These are phyloP conservation scores for Tapirus indicus DNA, from an alignment of 2,797 vertebrate species.

Conservation along the genomic window DNA sequence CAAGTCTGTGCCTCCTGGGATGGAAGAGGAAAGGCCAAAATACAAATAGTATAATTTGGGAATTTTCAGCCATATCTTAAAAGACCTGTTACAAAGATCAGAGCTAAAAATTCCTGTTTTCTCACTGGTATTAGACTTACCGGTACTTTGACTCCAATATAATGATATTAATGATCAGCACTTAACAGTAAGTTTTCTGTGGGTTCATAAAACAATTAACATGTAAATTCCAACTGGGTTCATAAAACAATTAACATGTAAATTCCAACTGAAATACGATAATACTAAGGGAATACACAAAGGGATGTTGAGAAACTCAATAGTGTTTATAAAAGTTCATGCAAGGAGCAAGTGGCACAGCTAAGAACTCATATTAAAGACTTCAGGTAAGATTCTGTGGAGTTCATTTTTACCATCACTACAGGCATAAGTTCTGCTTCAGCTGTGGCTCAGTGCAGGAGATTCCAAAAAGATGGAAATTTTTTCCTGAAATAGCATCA, in stretches of 20 bases:
- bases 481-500: not conserved
- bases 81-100: not conserved
- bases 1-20: not conserved
- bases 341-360: not conserved
- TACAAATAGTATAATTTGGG: not conserved
- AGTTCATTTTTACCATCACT: not conserved
- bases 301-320: not conserved
- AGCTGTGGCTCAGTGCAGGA: not conserved
- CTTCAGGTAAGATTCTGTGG: not conserved
- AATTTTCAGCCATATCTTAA: not conserved
- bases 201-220: not conserved
- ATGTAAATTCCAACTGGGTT: conserved; percentile 13
- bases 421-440: accelerated
- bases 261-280: not conserved
- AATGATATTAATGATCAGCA: not conserved
- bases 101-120: conserved; percentile 51
- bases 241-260: conserved; percentile 17
- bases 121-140: not conserved
- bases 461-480: not conserved
- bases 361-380: not conserved
- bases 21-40: not conserved
- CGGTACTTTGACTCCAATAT: not conserved
- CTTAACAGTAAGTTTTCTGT: conserved; percentile 11
- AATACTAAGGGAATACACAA: not conserved
- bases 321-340: not conserved